Percentiles rank a stretch among this genome's conserved stretches.
phyloP scores from a whole-genome alignment of 1,140 invertebrate species.

The Aculops lycopersici region DNA sequence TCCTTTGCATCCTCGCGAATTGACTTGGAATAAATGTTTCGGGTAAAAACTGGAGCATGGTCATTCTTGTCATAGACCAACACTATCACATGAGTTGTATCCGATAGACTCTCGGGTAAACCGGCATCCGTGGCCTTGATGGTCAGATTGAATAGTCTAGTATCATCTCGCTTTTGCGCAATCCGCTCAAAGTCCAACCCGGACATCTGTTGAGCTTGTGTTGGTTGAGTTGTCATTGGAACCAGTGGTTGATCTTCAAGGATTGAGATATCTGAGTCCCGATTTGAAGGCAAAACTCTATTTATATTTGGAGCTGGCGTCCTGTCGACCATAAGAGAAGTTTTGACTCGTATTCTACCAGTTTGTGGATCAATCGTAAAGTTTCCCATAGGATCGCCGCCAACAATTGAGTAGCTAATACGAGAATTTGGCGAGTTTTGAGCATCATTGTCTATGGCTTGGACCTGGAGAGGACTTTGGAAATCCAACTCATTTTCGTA shows the following conservation, averaged over 20 bases:
- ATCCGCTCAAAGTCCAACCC: neutral
- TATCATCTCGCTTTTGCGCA: slow-evolving; percentile 17
- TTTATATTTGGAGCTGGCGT: neutral
- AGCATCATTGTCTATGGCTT: slow-evolving; percentile 13
- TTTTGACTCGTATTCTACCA: slow-evolving; percentile 31
- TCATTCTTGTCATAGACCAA: slow-evolving; percentile 43
- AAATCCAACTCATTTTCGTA: slow-evolving; percentile 45
- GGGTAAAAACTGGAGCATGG: slow-evolving; percentile 41
- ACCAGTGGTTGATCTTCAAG: too few species aligned
- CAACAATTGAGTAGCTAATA: slow-evolving; percentile 41
- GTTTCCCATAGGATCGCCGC: slow-evolving; percentile 29
- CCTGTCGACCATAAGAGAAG: slow-evolving; percentile 15
- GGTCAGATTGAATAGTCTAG: slow-evolving; percentile 34
- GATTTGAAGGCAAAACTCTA: neutral
- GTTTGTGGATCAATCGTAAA: slow-evolving; percentile 40
- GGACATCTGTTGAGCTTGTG: neutral
- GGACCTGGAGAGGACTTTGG: slow-evolving; percentile 34
- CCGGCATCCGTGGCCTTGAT: slow-evolving; percentile 46
- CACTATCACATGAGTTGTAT: slow-evolving; percentile 34
- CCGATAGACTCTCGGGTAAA: slow-evolving; percentile 6
- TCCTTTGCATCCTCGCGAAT: slow-evolving; percentile 46
- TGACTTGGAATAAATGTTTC: slow-evolving; percentile 29
- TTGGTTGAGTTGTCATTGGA: neutral
- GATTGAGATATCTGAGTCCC: neutral
- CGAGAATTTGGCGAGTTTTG: slow-evolving; percentile 46